Conservation (phyloP, 2,888 invertebrate genomes). For the Onchidella celtica region DNA sequence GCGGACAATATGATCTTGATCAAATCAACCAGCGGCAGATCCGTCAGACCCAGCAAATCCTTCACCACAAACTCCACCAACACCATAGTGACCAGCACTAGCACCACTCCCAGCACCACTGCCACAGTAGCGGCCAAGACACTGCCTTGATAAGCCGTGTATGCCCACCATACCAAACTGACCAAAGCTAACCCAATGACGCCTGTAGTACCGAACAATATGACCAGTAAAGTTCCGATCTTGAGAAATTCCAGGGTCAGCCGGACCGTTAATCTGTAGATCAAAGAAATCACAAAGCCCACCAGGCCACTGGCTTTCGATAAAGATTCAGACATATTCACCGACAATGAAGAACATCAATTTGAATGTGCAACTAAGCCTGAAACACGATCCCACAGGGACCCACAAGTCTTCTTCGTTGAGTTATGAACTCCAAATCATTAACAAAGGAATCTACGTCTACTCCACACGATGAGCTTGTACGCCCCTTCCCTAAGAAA, state of each 20-base stretch:
- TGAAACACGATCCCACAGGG: too few species aligned
- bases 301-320: slow-evolving; percentile 67
- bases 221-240: slow-evolving; percentile 46
- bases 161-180: slow-evolving; percentile 26
- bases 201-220: slow-evolving; percentile 52
- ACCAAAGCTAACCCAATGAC: slow-evolving; percentile 55
- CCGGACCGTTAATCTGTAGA: slow-evolving; percentile 69
- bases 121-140: background rate
- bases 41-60: slow-evolving; percentile 29
- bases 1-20: background rate
- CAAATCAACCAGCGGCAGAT: slow-evolving; percentile 7
- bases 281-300: slow-evolving; percentile 73
- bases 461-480: too few species aligned
- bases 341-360: too few species aligned
- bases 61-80: slow-evolving; percentile 25
- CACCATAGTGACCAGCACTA: background rate
- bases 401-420: too few species aligned
- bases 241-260: slow-evolving; percentile 59
- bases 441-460: too few species aligned
- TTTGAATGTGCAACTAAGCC: too few species aligned
- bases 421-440: too few species aligned
- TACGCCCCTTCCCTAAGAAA: too few species aligned
- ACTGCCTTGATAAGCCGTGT: slow-evolving; percentile 6
- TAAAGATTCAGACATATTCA: too few species aligned
- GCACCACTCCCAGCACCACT: background rate